Conservation (phyloP, 2,888 invertebrate genomes). For the Abscondita cerata region DNA sequence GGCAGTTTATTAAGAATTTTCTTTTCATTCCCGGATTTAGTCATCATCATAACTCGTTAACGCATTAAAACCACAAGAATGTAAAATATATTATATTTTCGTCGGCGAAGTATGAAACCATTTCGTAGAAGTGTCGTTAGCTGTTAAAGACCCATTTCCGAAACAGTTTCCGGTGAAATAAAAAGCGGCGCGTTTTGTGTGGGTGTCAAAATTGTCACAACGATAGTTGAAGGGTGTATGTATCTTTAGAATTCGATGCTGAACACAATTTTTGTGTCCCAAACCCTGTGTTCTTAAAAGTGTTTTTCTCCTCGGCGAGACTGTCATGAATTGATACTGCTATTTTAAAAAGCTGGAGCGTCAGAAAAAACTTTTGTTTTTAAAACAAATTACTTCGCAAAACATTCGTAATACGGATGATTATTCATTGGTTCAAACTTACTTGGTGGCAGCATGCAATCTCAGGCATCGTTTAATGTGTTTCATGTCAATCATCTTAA, state of each 20-base stretch:
- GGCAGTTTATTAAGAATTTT: too few relatives aligned
- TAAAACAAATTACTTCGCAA: neutral
- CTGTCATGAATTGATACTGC: slow-evolving; percentile 39
- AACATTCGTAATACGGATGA: slow-evolving; percentile 49
- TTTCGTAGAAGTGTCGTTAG: slow-evolving; percentile 32
- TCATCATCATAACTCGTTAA: slow-evolving; percentile 28
- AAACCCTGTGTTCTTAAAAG: slow-evolving; percentile 10
- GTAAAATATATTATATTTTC: slow-evolving; percentile 20
- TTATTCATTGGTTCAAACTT: slow-evolving; percentile 52
- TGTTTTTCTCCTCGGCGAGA: slow-evolving; percentile 27
- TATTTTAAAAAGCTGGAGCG: slow-evolving; percentile 38
- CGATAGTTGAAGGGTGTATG: slow-evolving; percentile 9
- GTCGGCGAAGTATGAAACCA: slow-evolving; percentile 27
- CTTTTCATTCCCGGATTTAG: slow-evolving; percentile 9
- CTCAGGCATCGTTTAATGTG: slow-evolving; percentile 58
- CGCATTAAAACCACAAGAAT: slow-evolving; percentile 18
- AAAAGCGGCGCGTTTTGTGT: slow-evolving; percentile 32
- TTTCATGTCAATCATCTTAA: slow-evolving; percentile 59
- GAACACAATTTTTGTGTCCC: slow-evolving; percentile 19
- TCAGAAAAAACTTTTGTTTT: slow-evolving; percentile 18
- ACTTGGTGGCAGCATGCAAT: slow-evolving; percentile 54
- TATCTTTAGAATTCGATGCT: slow-evolving; percentile 20
- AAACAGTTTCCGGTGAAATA: slow-evolving; percentile 36
- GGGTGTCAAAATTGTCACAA: slow-evolving; percentile 33
- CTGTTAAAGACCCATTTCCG: slow-evolving; percentile 39